Conservation (phyloP, 2,888 invertebrate species). For the Phortica magna region DNA sequence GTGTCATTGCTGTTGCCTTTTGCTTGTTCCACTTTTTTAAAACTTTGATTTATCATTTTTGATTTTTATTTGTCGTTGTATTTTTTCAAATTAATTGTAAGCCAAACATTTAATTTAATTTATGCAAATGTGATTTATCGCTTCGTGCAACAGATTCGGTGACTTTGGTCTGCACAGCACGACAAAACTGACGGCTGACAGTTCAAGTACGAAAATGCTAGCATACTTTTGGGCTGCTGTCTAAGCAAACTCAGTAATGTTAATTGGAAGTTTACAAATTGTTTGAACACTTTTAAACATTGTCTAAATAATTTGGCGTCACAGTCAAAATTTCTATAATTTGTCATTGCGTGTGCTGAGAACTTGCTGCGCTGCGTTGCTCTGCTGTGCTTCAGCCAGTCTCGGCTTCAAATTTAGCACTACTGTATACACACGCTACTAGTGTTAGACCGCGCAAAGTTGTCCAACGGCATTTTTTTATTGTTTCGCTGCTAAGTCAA, state of each 20-base stretch:
- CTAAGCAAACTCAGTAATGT: background rate
- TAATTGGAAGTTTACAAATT: background rate
- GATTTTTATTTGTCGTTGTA: constrained; percentile 6
- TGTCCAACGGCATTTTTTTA: background rate
- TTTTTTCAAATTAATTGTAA: constrained; percentile 15
- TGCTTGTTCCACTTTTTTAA: constrained; percentile 5
- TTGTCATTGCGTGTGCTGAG: background rate
- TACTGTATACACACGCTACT: too few species aligned
- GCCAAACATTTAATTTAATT: constrained; percentile 26
- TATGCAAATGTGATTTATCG: constrained; percentile 31
- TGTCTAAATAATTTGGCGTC: background rate
- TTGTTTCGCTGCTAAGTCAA: background rate
- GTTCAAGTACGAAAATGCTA: background rate
- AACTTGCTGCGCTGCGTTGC: background rate
- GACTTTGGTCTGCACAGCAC: constrained; percentile 1
- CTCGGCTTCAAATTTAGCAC: too few species aligned
- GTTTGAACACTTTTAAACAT: too few species aligned
- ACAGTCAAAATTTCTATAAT: background rate
- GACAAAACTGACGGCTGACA: background rate
- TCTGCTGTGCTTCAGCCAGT: background rate
- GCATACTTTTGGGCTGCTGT: background rate
- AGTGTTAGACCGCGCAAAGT: background rate
- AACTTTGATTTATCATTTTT: constrained; percentile 29
- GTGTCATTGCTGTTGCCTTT: background rate
- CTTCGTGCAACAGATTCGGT: background rate